phyloP scores from a whole-genome alignment of 2,888 invertebrate genomes.

The Dioctria rufipes region DNA sequence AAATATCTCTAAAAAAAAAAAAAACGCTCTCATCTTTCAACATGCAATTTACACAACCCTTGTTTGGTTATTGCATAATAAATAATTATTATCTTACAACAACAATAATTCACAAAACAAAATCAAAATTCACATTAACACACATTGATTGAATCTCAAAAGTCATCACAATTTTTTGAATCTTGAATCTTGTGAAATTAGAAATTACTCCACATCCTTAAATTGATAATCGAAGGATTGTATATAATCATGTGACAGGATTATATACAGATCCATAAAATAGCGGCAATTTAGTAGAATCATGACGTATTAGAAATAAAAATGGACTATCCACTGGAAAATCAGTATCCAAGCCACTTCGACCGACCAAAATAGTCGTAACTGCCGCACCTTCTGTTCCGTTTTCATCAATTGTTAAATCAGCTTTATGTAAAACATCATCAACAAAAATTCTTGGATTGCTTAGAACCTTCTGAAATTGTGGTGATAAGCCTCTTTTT shows the following conservation, averaged over 20 bases:
- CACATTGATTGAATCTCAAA: not conserved
- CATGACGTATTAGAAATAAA: constrained; percentile 78
- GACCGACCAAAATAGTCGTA: constrained; percentile 74
- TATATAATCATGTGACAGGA: constrained; percentile 66
- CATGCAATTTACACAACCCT: too few species aligned
- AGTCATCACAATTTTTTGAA: too few species aligned
- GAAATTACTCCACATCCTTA: not conserved
- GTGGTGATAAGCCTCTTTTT: not conserved
- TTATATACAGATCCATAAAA: constrained; percentile 79
- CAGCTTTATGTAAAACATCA: constrained; percentile 76
- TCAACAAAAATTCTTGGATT: constrained; percentile 72
- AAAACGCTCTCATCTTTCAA: too few species aligned
- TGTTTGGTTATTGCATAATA: too few species aligned
- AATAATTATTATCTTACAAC: too few species aligned
- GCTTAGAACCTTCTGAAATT: too few species aligned
- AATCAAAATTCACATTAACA: too few species aligned
- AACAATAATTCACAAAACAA: too few species aligned
- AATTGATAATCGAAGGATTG: not conserved
- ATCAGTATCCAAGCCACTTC: constrained; percentile 73
- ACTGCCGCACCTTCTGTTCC: constrained; percentile 80
- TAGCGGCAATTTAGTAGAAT: constrained; percentile 75
- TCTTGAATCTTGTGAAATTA: too few species aligned
- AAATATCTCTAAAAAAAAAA: too few species aligned
- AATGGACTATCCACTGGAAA: constrained; percentile 78
- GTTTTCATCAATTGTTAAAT: constrained; percentile 76